Base-by-base conservation (phyloP, 2,113 vertebrate species). In the Calypte anna region DNA sequence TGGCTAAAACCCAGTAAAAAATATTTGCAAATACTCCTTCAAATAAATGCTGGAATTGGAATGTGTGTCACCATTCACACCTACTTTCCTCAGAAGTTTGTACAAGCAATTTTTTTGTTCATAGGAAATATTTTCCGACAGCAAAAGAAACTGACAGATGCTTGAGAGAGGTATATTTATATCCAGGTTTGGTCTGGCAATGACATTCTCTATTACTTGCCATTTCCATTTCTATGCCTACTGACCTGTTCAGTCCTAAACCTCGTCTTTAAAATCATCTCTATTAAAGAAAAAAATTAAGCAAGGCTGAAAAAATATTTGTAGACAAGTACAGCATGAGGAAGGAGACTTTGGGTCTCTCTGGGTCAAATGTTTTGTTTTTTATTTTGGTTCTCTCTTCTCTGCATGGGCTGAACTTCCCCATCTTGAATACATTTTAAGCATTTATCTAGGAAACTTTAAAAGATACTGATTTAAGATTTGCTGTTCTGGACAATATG, bases 41-140 rank as follows among this genome's bases (percentile, higher is more conserved):
- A 96, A 96, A 95, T 97, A 93, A 94, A 94, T 3, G 24, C 82
- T 96, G 88, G 69, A 94, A 88, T 86, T 96, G 93, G 94, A 97
- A 95, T 96, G 85, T 93, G 53, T 94, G 83, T 96, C 93, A 93
- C 94, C 86, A 87, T 96, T 97, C 93, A 94, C 93, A 95, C 93
- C 93, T 96, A 91, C 90, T 93, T 94, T 90, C 90, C 93, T 96
- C 86, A 95, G 86, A 96, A 90, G 91, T 94, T 96, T 96, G 69
- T 90, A 95, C 91, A 97, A 96, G 91, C 91, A 88, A 88, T 93
- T 96, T 97, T 96, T 95, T 96, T 97, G 93, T 97, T 95, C 95
- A 19, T 90, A 94, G 73, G 90, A 90, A 96, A 96, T 96, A 95
- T 97, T 97, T 97, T 97, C 96, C 96, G 88, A 63, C 64, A 94